phyloP scores from a whole-genome alignment of 1,140 invertebrate species.

The Triops longicaudatus region DNA sequence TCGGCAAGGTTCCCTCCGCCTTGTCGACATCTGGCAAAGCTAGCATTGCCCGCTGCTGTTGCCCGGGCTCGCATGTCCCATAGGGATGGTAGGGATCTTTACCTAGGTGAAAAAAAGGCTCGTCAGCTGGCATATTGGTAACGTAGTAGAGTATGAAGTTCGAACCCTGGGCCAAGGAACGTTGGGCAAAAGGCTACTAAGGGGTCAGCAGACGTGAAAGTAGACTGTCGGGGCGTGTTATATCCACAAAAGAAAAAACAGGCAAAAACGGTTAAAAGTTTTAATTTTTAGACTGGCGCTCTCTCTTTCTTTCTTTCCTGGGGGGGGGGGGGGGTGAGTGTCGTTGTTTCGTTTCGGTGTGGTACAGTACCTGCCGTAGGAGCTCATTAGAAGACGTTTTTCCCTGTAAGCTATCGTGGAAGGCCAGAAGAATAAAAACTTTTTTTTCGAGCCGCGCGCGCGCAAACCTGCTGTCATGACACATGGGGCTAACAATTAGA shows the following conservation, averaged over 20 bases:
- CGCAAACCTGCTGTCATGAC: slow-evolving; percentile 9
- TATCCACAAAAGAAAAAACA: neutral
- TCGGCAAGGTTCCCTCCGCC: neutral
- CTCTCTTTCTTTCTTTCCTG: neutral
- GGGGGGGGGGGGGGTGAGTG: neutral
- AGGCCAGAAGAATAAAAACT: neutral
- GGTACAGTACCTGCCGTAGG: neutral
- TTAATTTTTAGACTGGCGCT: too few relatives aligned
- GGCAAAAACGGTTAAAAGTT: slow-evolving; percentile 9
- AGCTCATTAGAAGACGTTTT: neutral
- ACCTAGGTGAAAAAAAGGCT: neutral
- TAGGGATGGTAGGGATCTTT: neutral
- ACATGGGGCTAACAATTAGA: slow-evolving; percentile 6
- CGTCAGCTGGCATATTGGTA: slow-evolving; percentile 14
- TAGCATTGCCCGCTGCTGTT: neutral
- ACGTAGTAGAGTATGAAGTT: neutral
- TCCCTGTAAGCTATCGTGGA: neutral
- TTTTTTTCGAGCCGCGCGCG: neutral
- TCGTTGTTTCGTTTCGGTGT: neutral
- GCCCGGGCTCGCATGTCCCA: neutral
- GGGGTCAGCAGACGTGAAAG: slow-evolving; percentile 10
- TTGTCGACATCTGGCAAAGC: neutral
- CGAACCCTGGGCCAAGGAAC: neutral
- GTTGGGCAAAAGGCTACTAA: neutral
- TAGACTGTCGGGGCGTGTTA: neutral